These are phyloP conservation scores for Premnoplex brunnescens DNA, from an alignment of 2,797 vertebrate species.

Conservation along the genomic window DNA sequence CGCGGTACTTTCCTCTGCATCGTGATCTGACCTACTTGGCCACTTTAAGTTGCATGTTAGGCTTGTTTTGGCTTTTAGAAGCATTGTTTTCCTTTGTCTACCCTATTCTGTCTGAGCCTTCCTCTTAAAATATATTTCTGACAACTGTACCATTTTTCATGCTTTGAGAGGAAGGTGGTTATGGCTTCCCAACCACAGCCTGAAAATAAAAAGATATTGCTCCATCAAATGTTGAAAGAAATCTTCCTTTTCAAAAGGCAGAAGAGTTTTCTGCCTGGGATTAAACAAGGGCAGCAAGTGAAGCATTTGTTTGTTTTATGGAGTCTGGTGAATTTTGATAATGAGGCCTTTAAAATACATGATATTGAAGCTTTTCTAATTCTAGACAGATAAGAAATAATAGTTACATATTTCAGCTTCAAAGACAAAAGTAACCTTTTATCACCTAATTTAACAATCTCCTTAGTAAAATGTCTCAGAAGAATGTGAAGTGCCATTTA, in stretches of 20 bases:
- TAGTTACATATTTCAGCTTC: constrained; percentile 70
- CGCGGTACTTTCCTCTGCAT: not conserved
- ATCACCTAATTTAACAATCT: constrained; percentile 70
- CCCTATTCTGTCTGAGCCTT: not conserved
- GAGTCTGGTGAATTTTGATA: constrained; percentile 73
- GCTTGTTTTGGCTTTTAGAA: not conserved
- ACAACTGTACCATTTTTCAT: not conserved
- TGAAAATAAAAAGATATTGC: constrained; percentile 13
- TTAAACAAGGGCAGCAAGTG: constrained; percentile 39
- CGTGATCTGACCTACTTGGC: not conserved
- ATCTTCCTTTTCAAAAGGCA: not conserved
- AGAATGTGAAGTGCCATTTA: constrained; percentile 67
- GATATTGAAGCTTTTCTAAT: constrained; percentile 62
- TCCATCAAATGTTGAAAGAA: not conserved
- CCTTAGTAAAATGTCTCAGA: constrained; percentile 50
- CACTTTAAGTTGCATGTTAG: not conserved
- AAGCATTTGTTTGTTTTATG: constrained; percentile 65
- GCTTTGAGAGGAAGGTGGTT: not conserved
- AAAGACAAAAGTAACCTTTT: constrained; percentile 76
- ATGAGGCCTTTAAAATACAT: constrained; percentile 63
- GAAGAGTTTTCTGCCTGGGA: constrained; percentile 46
- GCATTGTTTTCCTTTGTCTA: not conserved
- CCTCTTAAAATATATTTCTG: constrained; percentile 8
- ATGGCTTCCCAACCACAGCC: not conserved
- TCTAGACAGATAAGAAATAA: constrained; percentile 69